Base-by-base conservation (phyloP, 1,140 invertebrate species). In the Conopomorpha cramerella region DNA sequence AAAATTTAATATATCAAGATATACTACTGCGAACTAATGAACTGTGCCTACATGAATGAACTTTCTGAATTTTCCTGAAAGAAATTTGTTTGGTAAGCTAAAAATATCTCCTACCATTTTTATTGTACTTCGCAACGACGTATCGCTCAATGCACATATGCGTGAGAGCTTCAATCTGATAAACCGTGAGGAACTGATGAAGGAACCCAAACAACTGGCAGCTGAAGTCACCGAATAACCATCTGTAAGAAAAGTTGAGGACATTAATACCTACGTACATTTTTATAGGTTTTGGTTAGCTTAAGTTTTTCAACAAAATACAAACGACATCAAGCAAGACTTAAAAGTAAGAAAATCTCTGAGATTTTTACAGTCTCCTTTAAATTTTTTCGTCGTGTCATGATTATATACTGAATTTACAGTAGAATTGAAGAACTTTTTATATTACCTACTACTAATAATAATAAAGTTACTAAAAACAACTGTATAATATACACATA, bases 141-240 rank as follows among this genome's bases (percentile, higher is more conserved):
- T 66, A 74, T 51, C 72, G 47, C 40, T 73, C 70, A 34, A 74
- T 64, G 34, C 67, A 71, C 6, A 71, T 47, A 32, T 71, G 55
- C 8, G 61, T 67, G 3, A 77, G 49, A 39, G 52, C 52, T 38
- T 71, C 60, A 2, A 74, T 53, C 45, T 77, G 66, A 30, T 63
- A 57, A 3, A 71, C 59, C 12, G 55, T 50, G 27, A 72, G 45
- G 38, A 74, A 61, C 16, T 61, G 66, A 34, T 71, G 55, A 32
- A 65, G 46, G 40, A 70, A 67, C 30, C 50, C 71, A 41, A 54
- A 55, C 39, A 60, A 31, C 35, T 56, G 40, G 37, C 60, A 71
- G 15, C 47, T 54, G 11, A 46, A 37, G 16, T 36, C 39, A 23
- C 45, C 39, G 39, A 51, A 50, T 17, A 38, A 34, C 43, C 37